Evolutionary conservation across 2,113 vertebrate species (phyloP).

Genomic region (Gymnobelideus leadbeateri): DNA sequence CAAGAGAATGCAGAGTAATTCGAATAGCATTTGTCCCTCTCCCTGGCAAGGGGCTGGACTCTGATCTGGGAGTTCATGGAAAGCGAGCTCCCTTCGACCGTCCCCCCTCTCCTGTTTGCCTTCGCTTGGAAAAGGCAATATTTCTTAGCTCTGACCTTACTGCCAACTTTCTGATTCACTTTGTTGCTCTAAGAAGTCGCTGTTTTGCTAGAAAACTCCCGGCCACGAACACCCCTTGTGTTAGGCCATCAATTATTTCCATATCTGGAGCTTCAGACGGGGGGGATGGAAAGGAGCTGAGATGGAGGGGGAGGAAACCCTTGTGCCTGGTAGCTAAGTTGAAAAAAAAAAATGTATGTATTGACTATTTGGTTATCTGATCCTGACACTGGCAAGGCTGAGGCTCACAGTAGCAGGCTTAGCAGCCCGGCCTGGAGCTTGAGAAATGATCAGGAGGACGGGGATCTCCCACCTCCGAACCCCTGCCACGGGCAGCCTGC

Average conservation of each 20-base stretch:
- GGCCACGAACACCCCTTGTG: slow-evolving; percentile 87
- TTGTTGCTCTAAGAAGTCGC: slow-evolving; percentile 88
- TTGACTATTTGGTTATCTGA: slow-evolving; percentile 74
- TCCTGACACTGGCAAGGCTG: slow-evolving; percentile 72
- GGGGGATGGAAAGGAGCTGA: slow-evolving; percentile 51
- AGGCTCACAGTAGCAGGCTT: slow-evolving; percentile 81
- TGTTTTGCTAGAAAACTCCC: slow-evolving; percentile 88
- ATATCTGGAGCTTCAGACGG: slow-evolving; percentile 78
- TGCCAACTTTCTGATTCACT: slow-evolving; percentile 86
- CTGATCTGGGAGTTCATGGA: slow-evolving; percentile 75
- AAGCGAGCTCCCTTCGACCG: slow-evolving; percentile 62
- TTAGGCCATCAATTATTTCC: slow-evolving; percentile 88
- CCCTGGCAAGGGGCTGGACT: slow-evolving; percentile 69
- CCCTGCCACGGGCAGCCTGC: slow-evolving; percentile 78
- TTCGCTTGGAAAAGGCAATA: slow-evolving; percentile 83
- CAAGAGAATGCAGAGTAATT: slow-evolving; percentile 75
- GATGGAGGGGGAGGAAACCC: slow-evolving; percentile 63
- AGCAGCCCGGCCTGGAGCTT: slow-evolving; percentile 81
- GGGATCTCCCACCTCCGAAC: slow-evolving; percentile 72
- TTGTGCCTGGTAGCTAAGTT: slow-evolving; percentile 71
- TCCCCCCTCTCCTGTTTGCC: slow-evolving; percentile 73
- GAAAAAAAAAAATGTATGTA: slow-evolving; percentile 69
- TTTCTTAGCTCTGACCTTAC: slow-evolving; percentile 88
- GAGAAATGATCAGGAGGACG: slow-evolving; percentile 83
- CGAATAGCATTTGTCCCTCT: slow-evolving; percentile 68